Conservation (phyloP, 2,113 vertebrate species). For the Micromys minutus region DNA sequence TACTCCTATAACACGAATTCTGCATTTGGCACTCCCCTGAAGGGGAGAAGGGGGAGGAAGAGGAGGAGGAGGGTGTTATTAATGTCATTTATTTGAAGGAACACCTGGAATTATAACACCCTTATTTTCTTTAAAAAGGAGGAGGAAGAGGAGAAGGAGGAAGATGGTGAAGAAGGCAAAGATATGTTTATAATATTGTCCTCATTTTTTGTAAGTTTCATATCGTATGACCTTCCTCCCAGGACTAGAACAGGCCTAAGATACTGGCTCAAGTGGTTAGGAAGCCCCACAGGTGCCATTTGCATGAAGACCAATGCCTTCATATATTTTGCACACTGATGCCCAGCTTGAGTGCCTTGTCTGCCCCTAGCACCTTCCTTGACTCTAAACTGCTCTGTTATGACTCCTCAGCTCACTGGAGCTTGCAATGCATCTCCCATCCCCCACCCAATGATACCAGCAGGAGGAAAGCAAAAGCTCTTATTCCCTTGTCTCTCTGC, state of each 20-base stretch:
- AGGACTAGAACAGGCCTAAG: no score
- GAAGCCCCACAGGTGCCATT: neutral
- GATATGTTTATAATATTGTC: neutral
- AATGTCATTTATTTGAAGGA: neutral
- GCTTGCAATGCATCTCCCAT: neutral
- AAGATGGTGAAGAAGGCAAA: neutral
- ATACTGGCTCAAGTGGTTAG: neutral
- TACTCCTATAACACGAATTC: neutral
- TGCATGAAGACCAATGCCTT: neutral
- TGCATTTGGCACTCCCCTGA: neutral
- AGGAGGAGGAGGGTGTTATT: neutral
- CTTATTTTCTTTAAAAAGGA: neutral
- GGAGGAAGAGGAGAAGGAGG: neutral
- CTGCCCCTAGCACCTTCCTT: neutral
- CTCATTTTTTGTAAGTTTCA: neutral
- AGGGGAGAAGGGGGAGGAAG: neutral
- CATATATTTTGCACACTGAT: neutral
- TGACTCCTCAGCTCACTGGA: neutral
- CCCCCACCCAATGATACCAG: neutral
- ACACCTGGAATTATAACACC: neutral
- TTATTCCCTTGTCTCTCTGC: neutral
- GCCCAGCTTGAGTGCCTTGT: neutral
- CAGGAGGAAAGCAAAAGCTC: neutral
- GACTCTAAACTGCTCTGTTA: neutral
- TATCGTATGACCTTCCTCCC: no score